phyloP scores from a whole-genome alignment of 2,797 vertebrate genomes.

The Oceanodroma leucorhoa region DNA sequence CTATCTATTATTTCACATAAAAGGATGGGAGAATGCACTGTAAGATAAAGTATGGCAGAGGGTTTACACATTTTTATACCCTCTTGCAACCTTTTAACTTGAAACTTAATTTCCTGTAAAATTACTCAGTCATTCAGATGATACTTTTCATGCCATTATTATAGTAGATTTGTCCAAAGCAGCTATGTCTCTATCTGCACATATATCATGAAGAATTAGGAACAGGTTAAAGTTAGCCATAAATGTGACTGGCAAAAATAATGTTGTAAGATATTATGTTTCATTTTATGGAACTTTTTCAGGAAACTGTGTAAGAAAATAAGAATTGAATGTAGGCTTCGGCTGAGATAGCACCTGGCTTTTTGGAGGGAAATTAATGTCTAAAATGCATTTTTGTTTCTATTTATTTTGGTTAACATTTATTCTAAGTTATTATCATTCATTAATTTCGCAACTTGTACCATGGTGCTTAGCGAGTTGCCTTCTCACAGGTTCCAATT shows the following conservation, averaged over 20 bases:
- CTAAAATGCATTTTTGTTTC: not conserved
- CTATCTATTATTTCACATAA: not conserved
- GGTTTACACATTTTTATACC: not conserved
- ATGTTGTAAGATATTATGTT: not conserved
- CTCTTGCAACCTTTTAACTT: not conserved
- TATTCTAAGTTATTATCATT: not conserved
- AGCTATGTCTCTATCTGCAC: not conserved
- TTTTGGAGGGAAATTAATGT: not conserved
- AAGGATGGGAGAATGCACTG: not conserved
- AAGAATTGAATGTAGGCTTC: not conserved
- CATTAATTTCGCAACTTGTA: not conserved
- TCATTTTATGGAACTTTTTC: not conserved
- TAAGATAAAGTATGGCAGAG: not conserved
- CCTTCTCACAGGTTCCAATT: not conserved
- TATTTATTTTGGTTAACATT: not conserved
- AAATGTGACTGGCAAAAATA: not conserved
- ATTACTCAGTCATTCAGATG: not conserved
- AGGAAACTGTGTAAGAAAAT: not conserved
- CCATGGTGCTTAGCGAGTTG: not conserved
- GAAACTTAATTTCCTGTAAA: not conserved
- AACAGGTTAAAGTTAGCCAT: not conserved
- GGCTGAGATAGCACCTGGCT: not conserved
- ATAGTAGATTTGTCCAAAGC: not conserved
- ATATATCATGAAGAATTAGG: not conserved
- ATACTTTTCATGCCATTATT: not conserved